Base-by-base conservation (phyloP, 2,888 invertebrate species). In the Tenthredo distinguenda region DNA sequence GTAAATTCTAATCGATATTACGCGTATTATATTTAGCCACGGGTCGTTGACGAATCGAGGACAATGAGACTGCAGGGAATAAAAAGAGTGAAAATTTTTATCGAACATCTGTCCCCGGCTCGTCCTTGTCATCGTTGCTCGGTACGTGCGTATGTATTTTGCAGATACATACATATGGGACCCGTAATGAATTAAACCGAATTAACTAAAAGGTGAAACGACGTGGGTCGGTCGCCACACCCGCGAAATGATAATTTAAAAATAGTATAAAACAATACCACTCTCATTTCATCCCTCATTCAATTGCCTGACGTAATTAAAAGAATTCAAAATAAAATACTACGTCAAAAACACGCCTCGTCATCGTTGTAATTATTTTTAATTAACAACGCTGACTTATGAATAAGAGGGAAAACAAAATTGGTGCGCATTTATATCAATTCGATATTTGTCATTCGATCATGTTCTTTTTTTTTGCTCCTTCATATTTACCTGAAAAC, bases 401-500 rank as follows among this genome's bases (percentile, higher is more conserved):
- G 62, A 62, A 12, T 26, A 4, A 62, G 9, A 62, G 10, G 26
- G 62, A 26, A 9, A 62, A 12, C 10, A 10, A 62, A 62, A 62
- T 62, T 26, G 62, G 62, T 12, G 26, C n/a, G 3, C 26, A 62
- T 26, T 26, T 26, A 10, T 9, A 10, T 68, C 31, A 15, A 15
- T 68, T 68, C 21, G 9, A 68, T 21, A 43, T 71, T 71, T 34
- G 37, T 18, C n/a, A 18, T 18, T 43, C 6, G 9, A 26, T 4
- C n/a, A n/a, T 10, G 26, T 21, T 5, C 3, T 7, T n/a, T 72
- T 72, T 9, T 40, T 10, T 0, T 65, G 4, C 4, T 12, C 2
- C 5, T 18, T 21, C 5, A 43, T 43, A 21, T 74, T 55, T 93
- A 97, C 98, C 96, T 98, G 97, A 94, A 98, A 98, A 94, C 97